Evolutionary conservation across 2,113 vertebrate species (phyloP).

Genomic region (Dasypus novemcinctus): DNA sequence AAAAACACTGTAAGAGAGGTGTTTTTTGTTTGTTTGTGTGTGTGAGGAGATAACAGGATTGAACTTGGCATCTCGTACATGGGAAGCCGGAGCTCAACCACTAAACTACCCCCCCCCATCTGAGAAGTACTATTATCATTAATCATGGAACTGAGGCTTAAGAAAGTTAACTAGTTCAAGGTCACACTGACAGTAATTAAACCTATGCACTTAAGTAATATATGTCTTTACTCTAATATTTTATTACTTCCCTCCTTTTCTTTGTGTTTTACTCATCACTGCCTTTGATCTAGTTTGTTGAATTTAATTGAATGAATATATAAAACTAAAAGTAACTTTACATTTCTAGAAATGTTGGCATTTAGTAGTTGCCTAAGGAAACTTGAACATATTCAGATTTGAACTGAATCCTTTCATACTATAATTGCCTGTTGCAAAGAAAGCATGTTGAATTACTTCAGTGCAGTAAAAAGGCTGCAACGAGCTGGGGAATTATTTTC

Average conservation of each 20-base stretch:
- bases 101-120: too few species aligned
- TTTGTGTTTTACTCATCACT: constrained; percentile 17
- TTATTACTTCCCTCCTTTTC: neutral
- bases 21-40: too few species aligned
- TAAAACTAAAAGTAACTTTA: neutral
- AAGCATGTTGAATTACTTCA: neutral
- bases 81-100: too few species aligned
- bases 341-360: constrained; percentile 11
- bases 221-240: neutral
- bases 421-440: neutral
- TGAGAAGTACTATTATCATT: neutral
- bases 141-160: neutral
- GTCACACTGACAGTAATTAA: neutral
- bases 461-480: neutral
- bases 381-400: neutral
- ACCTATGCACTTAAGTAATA: neutral
- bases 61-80: too few species aligned
- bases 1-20: neutral
- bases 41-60: too few species aligned
- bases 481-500: constrained; percentile 24
- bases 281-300: neutral
- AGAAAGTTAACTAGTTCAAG: neutral
- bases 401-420: neutral
- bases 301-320: neutral
- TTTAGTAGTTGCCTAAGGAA: neutral